A percentile compares a stretch with the other conserved stretches of the same genome.
Evolutionary conservation across 2,113 vertebrate species (phyloP).

Genomic region (Brachirus orientalis): DNA sequence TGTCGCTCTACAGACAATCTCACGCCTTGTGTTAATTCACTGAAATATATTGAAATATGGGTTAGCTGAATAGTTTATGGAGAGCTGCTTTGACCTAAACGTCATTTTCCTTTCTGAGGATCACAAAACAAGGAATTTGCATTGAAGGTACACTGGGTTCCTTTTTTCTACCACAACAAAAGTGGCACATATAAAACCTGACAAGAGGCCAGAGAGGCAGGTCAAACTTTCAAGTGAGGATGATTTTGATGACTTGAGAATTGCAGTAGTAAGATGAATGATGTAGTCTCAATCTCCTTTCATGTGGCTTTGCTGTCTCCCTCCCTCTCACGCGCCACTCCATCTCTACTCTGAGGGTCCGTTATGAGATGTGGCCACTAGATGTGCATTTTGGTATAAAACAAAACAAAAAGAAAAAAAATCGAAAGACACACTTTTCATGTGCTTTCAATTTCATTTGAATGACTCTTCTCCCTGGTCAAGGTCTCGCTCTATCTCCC

Average conservation of each 20-base stretch:
- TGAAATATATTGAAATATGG: constrained; percentile 15
- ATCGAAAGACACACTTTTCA: constrained; percentile 65
- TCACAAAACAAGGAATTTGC: constrained; percentile 88
- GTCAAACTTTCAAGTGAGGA: constrained; percentile 65
- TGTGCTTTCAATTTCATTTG: constrained; percentile 80
- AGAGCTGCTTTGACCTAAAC: constrained; percentile 32
- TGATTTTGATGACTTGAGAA: constrained; percentile 58
- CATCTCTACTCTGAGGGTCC: constrained; percentile 57
- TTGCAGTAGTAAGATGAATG: constrained; percentile 61
- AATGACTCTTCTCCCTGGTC: constrained; percentile 74
- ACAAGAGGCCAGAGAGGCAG: constrained; percentile 51
- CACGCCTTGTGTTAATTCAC: constrained; percentile 33
- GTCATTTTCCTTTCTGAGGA: constrained; percentile 83
- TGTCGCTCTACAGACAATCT: constrained; percentile 27
- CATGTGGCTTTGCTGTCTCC: constrained; percentile 67
- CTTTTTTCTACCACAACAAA: constrained; percentile 35
- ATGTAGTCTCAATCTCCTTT: constrained; percentile 66
- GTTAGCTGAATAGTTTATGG: constrained; percentile 48
- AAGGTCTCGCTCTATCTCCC: constrained; percentile 65
- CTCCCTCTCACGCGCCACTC: constrained; percentile 55
- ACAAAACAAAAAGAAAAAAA: constrained; percentile 12
- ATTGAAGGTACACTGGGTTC: constrained; percentile 82
- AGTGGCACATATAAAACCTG: constrained; percentile 51
- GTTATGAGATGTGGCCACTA: constrained; percentile 67
- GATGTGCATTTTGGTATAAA: constrained; percentile 68